Evolutionary conservation across 2,113 vertebrate genomes (phyloP).

Genomic region (Psittacara wagleri): DNA sequence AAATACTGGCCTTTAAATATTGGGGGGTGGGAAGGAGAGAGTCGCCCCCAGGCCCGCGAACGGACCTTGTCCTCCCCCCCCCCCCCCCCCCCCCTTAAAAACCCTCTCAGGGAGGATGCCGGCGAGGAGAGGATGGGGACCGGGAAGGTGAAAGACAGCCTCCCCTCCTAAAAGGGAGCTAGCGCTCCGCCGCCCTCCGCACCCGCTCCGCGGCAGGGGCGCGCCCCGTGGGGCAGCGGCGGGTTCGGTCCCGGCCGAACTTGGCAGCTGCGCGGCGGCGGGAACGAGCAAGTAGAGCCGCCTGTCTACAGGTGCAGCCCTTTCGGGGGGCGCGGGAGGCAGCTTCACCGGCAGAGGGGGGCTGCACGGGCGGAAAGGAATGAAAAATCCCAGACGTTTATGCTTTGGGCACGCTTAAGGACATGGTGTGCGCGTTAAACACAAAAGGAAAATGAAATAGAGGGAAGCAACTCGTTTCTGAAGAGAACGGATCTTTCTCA

Average conservation of each 20-base stretch:
- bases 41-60: background rate
- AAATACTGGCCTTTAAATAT: background rate
- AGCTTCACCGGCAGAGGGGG: background rate
- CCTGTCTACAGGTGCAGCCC: background rate
- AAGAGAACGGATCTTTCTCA: background rate
- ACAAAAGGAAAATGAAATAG: background rate
- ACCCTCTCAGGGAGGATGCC: background rate
- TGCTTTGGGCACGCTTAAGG: background rate
- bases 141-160: background rate
- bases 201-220: background rate
- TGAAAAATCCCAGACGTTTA: background rate
- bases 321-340: background rate
- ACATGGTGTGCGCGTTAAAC: background rate
- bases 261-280: background rate
- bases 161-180: background rate
- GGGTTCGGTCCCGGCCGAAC: background rate
- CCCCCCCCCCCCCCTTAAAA: background rate
- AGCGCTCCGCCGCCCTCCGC: background rate
- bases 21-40: background rate
- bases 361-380: background rate
- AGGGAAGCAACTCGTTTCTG: background rate
- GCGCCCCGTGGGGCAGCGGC: background rate
- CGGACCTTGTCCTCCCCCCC: background rate
- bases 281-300: background rate
- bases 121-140: background rate